phyloP scores from a whole-genome alignment of 2,888 invertebrate species.

The Amphipoea oculea region DNA sequence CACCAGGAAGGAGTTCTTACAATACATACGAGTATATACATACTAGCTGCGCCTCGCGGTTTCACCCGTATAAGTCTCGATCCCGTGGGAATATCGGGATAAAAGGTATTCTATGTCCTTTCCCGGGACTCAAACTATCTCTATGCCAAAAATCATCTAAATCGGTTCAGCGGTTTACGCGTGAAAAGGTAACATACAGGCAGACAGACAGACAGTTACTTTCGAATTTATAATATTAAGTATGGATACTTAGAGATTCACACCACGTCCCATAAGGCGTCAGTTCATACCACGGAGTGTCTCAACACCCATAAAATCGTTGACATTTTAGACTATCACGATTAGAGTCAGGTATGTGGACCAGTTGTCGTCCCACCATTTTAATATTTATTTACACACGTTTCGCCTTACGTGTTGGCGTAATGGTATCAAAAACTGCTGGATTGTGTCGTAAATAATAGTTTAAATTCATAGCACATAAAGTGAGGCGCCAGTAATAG shows the following conservation, averaged over 20 bases:
- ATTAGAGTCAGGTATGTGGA: conserved; percentile 54
- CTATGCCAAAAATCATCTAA: too few species aligned
- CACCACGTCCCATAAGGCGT: conserved; percentile 49
- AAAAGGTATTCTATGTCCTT: too few species aligned
- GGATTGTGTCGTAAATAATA: conserved; percentile 40
- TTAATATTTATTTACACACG: conserved; percentile 55
- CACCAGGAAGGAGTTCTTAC: background rate
- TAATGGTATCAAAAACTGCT: conserved; percentile 40
- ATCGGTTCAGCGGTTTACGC: too few species aligned
- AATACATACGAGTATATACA: too few species aligned
- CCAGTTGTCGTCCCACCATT: conserved; percentile 52
- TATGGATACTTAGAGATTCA: conserved; percentile 40
- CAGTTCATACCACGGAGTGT: conserved; percentile 38
- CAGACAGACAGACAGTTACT: too few species aligned
- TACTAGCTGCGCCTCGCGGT: too few species aligned
- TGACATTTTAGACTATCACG: conserved; percentile 69
- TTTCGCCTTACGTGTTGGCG: conserved; percentile 49
- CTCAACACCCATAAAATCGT: conserved; percentile 68
- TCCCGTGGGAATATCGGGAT: too few species aligned
- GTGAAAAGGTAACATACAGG: too few species aligned
- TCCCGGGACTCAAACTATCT: too few species aligned
- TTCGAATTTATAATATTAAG: too few species aligned
- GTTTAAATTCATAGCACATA: conserved; percentile 59
- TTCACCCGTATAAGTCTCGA: too few species aligned
- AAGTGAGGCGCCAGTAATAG: conserved; percentile 46